These are phyloP conservation scores for Buathra laborator DNA, from an alignment of 2,888 invertebrate genomes.

Conservation along the genomic window DNA sequence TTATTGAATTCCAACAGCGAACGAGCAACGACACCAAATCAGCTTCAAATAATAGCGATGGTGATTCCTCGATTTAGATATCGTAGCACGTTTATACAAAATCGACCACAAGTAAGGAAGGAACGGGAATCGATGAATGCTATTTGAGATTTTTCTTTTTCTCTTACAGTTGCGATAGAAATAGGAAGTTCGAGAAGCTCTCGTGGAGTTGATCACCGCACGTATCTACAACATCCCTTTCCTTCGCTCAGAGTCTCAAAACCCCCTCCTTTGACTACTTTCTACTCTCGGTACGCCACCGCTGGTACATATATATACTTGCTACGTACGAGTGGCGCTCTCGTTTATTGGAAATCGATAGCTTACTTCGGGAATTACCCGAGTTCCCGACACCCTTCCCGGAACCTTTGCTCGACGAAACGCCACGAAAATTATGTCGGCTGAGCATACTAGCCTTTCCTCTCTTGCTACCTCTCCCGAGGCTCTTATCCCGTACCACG, in stretches of 20 bases:
- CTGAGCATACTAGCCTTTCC: background rate
- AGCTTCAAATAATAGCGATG: background rate
- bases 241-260: conserved; percentile 44
- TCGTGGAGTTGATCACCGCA: conserved; percentile 59
- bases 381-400: conserved; percentile 42
- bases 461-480: background rate
- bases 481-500: conserved; percentile 1
- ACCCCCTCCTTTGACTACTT: background rate
- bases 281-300: conserved; percentile 19
- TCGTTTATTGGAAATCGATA: conserved; percentile 63
- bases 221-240: conserved; percentile 47
- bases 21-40: background rate
- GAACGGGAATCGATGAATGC: conserved; percentile 32
- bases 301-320: conserved; percentile 1
- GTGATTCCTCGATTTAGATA: background rate
- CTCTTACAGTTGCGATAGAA: conserved; percentile 2
- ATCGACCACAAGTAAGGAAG: background rate
- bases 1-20: background rate
- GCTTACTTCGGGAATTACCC: conserved; percentile 57
- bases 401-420: conserved; percentile 41
- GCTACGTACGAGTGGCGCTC: conserved; percentile 15
- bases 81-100: conserved; percentile 2
- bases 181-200: conserved; percentile 44
- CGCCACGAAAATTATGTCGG: conserved; percentile 46
- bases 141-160: conserved; percentile 47